Conservation (phyloP, 2,113 vertebrate species). For the Poeciliopsis retropinna region DNA sequence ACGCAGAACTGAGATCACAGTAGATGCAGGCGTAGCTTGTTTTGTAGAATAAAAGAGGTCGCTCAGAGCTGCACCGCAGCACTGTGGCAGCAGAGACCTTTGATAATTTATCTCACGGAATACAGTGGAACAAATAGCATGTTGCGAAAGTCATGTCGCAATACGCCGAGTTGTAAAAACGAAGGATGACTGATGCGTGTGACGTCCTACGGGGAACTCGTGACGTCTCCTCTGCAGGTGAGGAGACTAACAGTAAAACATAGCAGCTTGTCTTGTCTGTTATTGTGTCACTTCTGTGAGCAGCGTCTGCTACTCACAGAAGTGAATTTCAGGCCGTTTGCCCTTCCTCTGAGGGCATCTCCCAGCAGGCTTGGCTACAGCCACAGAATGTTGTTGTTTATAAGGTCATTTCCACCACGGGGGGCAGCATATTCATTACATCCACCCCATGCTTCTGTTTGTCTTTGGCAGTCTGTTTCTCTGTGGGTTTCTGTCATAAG, state of each 20-base stretch:
- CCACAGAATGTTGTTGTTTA: conserved; percentile 77
- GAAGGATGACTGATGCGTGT: background rate
- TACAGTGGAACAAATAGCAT: conserved; percentile 10
- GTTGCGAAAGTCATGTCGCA: background rate
- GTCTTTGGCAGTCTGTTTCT: conserved; percentile 78
- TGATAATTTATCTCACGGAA: conserved; percentile 50
- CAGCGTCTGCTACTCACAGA: conserved; percentile 5
- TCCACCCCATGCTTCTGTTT: conserved; percentile 75
- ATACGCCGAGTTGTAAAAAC: background rate
- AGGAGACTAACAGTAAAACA: background rate
- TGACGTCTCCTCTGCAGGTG: conserved; percentile 1
- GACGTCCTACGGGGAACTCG: background rate
- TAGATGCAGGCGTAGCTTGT: conserved; percentile 47
- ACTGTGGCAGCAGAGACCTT: conserved; percentile 21
- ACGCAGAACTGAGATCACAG: conserved; percentile 69
- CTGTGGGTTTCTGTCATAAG: conserved; percentile 71
- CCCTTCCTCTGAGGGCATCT: conserved; percentile 75
- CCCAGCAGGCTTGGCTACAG: conserved; percentile 68
- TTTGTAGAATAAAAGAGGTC: conserved; percentile 64
- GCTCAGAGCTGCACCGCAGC: conserved; percentile 39
- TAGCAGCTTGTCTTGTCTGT: conserved; percentile 6
- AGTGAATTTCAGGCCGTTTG: conserved; percentile 60
- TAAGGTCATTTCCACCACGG: conserved; percentile 80
- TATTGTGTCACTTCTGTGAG: conserved; percentile 25
- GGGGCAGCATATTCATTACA: conserved; percentile 81